Percentiles rank a stretch among this genome's conserved stretches.
Evolutionary conservation across 2,797 vertebrate species (phyloP).

Genomic region (Lerista edwardsae): DNA sequence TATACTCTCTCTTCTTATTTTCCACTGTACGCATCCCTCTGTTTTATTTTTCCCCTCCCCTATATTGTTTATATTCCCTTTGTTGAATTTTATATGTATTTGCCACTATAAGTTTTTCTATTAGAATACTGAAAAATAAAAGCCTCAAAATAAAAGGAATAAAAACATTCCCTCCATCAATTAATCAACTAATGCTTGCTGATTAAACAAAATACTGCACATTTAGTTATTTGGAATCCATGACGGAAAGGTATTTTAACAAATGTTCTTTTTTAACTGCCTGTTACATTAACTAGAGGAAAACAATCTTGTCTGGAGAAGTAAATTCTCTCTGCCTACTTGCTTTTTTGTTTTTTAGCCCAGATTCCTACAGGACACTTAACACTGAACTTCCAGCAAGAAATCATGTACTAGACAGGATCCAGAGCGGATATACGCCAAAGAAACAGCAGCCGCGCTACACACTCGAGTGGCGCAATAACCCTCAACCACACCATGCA

Average conservation of each 20-base stretch:
- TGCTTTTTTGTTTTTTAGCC: constrained; percentile 59
- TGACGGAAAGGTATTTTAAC: background rate
- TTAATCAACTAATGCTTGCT: background rate
- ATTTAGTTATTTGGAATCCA: background rate
- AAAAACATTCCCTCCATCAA: background rate
- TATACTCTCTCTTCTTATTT: background rate
- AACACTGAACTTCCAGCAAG: constrained; percentile 38
- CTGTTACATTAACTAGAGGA: background rate
- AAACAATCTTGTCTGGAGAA: background rate
- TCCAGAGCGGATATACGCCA: constrained; percentile 16
- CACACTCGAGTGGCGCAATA: constrained; percentile 44
- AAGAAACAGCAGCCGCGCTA: constrained; percentile 31
- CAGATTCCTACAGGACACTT: constrained; percentile 54
- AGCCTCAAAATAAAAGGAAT: background rate
- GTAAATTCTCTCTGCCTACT: constrained; percentile 43
- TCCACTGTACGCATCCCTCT: background rate
- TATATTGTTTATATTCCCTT: background rate
- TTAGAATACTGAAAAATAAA: no score
- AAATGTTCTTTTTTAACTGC: background rate
- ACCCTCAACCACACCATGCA: constrained; percentile 56
- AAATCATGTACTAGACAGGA: constrained; percentile 44
- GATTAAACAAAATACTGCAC: background rate
- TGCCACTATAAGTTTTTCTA: no score
- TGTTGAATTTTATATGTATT: background rate
- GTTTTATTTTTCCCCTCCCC: background rate